Percentiles rank a stretch among this genome's conserved stretches.
Evolutionary conservation across 2,113 vertebrate species (phyloP).

Genomic region (Pardalotus punctatus): DNA sequence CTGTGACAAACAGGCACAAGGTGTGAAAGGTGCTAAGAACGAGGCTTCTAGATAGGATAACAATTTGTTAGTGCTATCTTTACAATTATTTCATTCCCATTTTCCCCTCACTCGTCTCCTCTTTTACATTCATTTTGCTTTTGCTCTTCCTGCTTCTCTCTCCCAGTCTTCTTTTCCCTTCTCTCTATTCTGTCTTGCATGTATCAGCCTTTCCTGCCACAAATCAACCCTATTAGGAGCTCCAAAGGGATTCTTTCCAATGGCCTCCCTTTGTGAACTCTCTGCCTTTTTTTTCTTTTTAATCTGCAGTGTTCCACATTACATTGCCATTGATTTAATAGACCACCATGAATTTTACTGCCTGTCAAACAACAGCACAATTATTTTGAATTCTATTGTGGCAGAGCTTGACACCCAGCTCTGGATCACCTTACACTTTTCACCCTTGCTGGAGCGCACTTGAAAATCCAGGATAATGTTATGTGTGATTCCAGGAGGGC

Average conservation of each 20-base stretch:
- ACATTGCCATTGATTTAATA: slow-evolving; percentile 67
- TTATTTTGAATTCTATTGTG: slow-evolving; percentile 65
- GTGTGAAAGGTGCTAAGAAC: background rate
- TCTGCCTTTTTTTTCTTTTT: slow-evolving; percentile 22
- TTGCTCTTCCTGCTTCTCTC: background rate
- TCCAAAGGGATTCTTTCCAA: slow-evolving; percentile 25
- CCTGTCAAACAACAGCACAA: slow-evolving; percentile 62
- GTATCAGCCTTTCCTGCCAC: slow-evolving; percentile 1
- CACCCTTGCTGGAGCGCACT: background rate
- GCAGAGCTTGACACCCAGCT: slow-evolving; percentile 36
- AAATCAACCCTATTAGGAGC: slow-evolving; percentile 43
- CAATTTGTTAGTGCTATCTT: background rate
- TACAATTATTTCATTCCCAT: background rate
- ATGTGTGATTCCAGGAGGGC: background rate
- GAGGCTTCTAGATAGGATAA: background rate
- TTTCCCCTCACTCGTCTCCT: background rate
- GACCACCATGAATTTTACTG: slow-evolving; percentile 62
- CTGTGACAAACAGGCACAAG: background rate
- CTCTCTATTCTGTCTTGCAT: background rate
- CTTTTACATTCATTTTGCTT: background rate
- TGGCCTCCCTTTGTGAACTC: slow-evolving; percentile 28
- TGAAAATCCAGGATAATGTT: background rate
- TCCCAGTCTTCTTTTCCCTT: background rate
- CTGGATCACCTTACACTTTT: slow-evolving; percentile 49
- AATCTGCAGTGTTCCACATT: slow-evolving; percentile 51